Conservation (phyloP, 2,113 vertebrate genomes). For the Mormyrus lacerda region DNA sequence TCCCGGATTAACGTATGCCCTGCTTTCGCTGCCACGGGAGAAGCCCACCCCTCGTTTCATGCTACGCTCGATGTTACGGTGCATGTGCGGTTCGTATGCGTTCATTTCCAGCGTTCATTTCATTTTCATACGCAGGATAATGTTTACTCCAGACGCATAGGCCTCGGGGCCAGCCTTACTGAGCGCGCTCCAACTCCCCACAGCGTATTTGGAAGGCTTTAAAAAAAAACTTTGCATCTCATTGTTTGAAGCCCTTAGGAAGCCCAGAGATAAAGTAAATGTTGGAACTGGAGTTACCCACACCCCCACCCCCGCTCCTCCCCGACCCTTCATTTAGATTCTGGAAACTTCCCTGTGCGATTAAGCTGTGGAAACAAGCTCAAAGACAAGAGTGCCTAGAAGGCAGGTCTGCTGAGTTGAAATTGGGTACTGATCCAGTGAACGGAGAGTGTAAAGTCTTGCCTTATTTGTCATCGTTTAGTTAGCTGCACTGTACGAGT, state of each 20-base stretch:
- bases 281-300: constrained; percentile 23
- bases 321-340: constrained; percentile 13
- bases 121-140: constrained; percentile 15
- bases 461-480: neutral
- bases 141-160: neutral
- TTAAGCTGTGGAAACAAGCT: neutral
- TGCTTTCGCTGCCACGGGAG: neutral
- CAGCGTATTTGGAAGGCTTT: constrained; percentile 26
- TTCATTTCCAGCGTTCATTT: neutral
- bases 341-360: constrained; percentile 12
- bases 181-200: neutral
- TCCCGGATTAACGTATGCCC: neutral
- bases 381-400: neutral
- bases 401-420: neutral
- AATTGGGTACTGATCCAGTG: neutral
- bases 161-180: neutral
- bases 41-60: neutral
- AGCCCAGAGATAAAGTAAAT: constrained; percentile 33
- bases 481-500: neutral
- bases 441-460: neutral
- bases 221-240: constrained; percentile 27
- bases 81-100: neutral
- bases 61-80: neutral
- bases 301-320: neutral
- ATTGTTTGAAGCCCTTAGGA: constrained; percentile 31